These are phyloP conservation scores for Gymnosoma rotundatum DNA, from an alignment of 2,888 invertebrate genomes.

Conservation along the genomic window DNA sequence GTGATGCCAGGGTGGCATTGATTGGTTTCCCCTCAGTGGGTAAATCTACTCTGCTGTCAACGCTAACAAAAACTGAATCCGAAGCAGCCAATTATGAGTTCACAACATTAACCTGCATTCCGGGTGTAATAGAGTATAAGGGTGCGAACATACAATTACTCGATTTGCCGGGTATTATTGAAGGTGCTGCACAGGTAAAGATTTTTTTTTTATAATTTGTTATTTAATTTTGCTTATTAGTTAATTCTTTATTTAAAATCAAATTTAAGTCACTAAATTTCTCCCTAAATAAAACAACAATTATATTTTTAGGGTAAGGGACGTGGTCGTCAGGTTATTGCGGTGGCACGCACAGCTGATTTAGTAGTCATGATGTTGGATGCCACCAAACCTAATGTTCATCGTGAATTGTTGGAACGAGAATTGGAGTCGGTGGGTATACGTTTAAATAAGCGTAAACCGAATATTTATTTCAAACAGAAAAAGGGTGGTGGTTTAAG, in stretches of 20 bases:
- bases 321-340: constrained; percentile 96
- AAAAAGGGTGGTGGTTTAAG: constrained; percentile 98
- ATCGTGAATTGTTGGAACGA: constrained; percentile 93
- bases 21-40: constrained; percentile 97
- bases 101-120: constrained; percentile 99
- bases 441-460: constrained; percentile 95
- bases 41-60: constrained; percentile 95
- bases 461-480: constrained; percentile 99
- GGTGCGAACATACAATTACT: constrained; percentile 99
- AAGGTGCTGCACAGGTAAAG: constrained; percentile 94
- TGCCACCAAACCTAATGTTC: constrained; percentile 98
- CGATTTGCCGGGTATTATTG: constrained; percentile 99
- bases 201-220: too few relatives aligned
- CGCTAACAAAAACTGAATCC: constrained; percentile 97
- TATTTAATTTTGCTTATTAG: too few relatives aligned
- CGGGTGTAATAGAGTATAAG: constrained; percentile 98
- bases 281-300: too few relatives aligned
- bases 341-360: constrained; percentile 99
- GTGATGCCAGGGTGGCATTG: constrained; percentile 98
- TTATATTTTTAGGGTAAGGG: constrained; percentile 90
- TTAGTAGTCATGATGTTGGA: constrained; percentile 99
- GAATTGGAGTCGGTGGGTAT: constrained; percentile 99
- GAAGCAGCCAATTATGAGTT: constrained; percentile 99
- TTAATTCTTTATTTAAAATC: too few relatives aligned
- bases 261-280: too few relatives aligned